Base-by-base conservation (phyloP, 1,140 invertebrate genomes). In the Lordiphosa clarofinis region DNA sequence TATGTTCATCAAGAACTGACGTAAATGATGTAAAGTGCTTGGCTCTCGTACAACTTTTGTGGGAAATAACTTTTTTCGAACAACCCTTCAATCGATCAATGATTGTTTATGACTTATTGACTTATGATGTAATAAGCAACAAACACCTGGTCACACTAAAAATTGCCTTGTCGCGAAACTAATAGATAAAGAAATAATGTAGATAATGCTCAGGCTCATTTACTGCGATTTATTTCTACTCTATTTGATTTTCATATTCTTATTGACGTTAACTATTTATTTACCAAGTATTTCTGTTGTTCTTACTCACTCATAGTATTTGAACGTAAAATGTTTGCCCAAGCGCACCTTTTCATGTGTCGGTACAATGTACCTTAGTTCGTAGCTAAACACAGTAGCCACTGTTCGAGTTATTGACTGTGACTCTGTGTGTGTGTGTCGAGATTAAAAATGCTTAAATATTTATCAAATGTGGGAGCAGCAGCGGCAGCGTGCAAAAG, bases 391-490 rank as follows among this genome's bases (percentile, higher is more conserved):
- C 76, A 72, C 76, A 71, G 76, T 82, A 82, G 78, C 76, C 40
- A 56, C 50, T 43, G 52, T 53, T 68, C 38, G 48, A 15, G 40
- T 39, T 12, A 46, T 21, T 55, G 49, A 11, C n/a, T 50, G 10
- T 42, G 13, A 12, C 7, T 28, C 11, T 38, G 12, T 38, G 10
- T 19, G 12, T 24, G 31, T 55, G 13, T 54, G 56, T 53, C 39
- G 53, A 61, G 76, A 78, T 84, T 84, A 73, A 73, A 84, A 76
- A 73, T 67, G 68, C 42, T 82, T 82, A 75, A 82, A 84, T 82
- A 84, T 82, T 82, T 84, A 82, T 84, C 74, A 82, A 82, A 84
- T 84, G 78, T 84, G 78, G 76, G 76, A 82, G 76, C 74, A 82
- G 84, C 73, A 76, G 78, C 76, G 78, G 76, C 78, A 82, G 76